Percentiles rank a stretch among this genome's conserved stretches.
Conservation (phyloP, 1,140 invertebrate species). For the Drosophila melanogaster region Release_6_plus_ISO1_MT NC_004354.4:2979501-2980000, state of each 20-base stretch:
- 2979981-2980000: conserved; percentile 2
- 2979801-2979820: conserved; percentile 4
- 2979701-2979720: conserved; percentile 20
- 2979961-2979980: conserved; percentile 26
- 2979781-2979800: conserved; percentile 9
- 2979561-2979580: not conserved
- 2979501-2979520: no score
- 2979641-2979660: conserved; percentile 34
- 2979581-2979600: conserved; percentile 25
- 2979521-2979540: no score
- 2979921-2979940: conserved; percentile 42
- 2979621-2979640: conserved; percentile 31
- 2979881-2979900: conserved; percentile 56
- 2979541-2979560: no score
- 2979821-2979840: conserved; percentile 56
- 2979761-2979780: conserved; percentile 7
- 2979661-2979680: conserved; percentile 37
- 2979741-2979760: conserved; percentile 3
- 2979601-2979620: conserved; percentile 33
- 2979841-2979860: conserved; percentile 72
- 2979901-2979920: conserved; percentile 45
- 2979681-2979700: conserved; percentile 10
- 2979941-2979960: conserved; percentile 39
- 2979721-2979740: conserved; percentile 7
- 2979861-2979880: conserved; percentile 76